phyloP scores from a whole-genome alignment of 1,140 invertebrate species.

The Diorhabda sublineata region DNA sequence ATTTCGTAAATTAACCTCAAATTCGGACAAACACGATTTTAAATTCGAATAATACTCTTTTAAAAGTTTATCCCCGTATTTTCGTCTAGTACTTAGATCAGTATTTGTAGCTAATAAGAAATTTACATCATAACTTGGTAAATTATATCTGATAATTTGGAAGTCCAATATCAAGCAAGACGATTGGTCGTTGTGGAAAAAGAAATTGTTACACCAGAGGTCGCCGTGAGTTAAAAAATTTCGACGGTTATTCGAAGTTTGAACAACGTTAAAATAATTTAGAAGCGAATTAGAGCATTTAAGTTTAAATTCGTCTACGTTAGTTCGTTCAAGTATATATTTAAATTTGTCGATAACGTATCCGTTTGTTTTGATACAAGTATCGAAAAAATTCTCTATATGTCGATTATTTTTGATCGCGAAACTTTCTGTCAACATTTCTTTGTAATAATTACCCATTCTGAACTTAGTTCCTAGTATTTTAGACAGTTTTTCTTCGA shows the following conservation, averaged over 20 bases:
- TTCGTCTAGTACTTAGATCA: background rate
- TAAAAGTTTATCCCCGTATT: background rate
- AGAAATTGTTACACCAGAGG: constrained; percentile 2
- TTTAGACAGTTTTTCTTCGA: background rate
- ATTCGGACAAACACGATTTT: background rate
- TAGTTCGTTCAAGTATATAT: background rate
- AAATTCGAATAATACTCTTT: background rate
- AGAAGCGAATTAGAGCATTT: background rate
- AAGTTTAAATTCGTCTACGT: background rate
- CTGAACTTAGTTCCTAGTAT: background rate
- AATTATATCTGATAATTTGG: background rate
- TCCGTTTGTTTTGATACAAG: background rate
- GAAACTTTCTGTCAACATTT: background rate
- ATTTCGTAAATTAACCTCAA: background rate
- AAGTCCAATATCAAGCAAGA: background rate
- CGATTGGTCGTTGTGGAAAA: background rate
- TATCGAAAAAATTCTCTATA: background rate
- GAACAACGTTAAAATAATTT: background rate
- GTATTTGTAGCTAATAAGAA: background rate
- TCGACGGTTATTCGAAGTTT: background rate
- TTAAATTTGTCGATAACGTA: background rate
- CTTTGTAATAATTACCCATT: background rate
- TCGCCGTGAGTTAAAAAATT: background rate
- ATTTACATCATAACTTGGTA: background rate
- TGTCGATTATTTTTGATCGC: background rate